phyloP scores from a whole-genome alignment of 2,888 invertebrate genomes.

The Clitarchus hookeri region DNA sequence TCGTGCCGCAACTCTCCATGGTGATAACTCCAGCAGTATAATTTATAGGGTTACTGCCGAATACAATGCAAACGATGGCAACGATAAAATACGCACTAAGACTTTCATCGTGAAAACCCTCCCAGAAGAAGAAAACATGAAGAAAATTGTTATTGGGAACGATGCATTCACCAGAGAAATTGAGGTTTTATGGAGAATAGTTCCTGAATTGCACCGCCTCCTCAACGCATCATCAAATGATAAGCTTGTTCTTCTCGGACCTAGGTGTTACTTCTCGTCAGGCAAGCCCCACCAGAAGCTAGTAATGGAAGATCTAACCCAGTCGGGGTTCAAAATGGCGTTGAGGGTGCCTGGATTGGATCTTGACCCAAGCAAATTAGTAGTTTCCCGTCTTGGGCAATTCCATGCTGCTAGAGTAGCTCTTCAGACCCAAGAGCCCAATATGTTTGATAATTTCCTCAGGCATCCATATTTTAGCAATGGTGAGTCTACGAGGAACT shows the following conservation, averaged over 20 bases:
- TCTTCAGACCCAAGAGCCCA: background rate
- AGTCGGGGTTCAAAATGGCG: background rate
- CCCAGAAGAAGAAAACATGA: background rate
- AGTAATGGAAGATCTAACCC: background rate
- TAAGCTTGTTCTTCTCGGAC: background rate
- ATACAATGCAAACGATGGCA: background rate
- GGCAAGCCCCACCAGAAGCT: background rate
- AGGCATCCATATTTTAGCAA: background rate
- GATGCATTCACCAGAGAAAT: background rate
- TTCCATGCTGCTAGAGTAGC: constrained; percentile 11
- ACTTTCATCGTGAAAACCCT: background rate
- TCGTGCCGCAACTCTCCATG: background rate
- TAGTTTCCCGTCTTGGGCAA: background rate
- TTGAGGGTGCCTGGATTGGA: background rate
- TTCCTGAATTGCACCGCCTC: background rate
- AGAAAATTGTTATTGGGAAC: background rate
- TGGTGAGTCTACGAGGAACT: background rate
- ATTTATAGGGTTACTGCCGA: background rate
- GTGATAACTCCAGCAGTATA: constrained; percentile 10
- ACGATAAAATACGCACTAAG: background rate
- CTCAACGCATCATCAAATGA: background rate
- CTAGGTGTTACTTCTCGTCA: background rate
- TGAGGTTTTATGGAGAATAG: background rate
- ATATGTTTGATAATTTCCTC: background rate
- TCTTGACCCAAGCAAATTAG: background rate